phyloP scores from a whole-genome alignment of 2,797 vertebrate genomes.

The Sebastes melanostomus region DNA sequence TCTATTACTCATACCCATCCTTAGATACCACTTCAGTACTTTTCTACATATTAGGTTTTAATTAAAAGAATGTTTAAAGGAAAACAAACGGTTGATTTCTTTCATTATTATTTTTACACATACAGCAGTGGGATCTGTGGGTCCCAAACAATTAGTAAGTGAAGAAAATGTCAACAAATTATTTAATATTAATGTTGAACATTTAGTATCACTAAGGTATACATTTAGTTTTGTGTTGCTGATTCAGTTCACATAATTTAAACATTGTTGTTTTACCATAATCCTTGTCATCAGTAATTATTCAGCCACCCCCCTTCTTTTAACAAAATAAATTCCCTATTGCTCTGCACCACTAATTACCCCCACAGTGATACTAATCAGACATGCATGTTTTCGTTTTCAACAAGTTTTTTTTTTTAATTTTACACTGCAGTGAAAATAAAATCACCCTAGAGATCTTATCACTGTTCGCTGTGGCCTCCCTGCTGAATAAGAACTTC shows the following conservation, averaged over 20 bases:
- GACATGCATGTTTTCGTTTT: background rate
- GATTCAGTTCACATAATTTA: background rate
- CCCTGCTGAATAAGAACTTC: background rate
- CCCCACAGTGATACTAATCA: conserved; percentile 16
- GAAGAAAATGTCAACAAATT: background rate
- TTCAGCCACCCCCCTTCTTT: background rate
- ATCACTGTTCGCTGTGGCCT: background rate
- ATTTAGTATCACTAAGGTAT: background rate
- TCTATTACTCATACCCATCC: background rate
- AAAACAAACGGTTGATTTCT: background rate
- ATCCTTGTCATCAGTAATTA: background rate
- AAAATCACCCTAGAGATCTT: background rate
- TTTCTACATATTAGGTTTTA: background rate
- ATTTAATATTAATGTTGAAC: background rate
- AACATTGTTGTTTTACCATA: background rate
- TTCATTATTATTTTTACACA: background rate
- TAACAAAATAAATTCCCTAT: background rate
- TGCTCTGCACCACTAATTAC: conserved; percentile 5
- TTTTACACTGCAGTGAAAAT: conserved; percentile 7
- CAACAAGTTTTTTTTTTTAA: conserved; percentile 3
- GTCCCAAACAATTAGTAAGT: background rate
- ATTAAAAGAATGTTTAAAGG: background rate
- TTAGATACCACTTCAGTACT: background rate
- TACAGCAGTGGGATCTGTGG: background rate
- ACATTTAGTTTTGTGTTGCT: background rate